Base-by-base conservation (phyloP, 2,113 vertebrate species). In the Caranx melampygus region DNA sequence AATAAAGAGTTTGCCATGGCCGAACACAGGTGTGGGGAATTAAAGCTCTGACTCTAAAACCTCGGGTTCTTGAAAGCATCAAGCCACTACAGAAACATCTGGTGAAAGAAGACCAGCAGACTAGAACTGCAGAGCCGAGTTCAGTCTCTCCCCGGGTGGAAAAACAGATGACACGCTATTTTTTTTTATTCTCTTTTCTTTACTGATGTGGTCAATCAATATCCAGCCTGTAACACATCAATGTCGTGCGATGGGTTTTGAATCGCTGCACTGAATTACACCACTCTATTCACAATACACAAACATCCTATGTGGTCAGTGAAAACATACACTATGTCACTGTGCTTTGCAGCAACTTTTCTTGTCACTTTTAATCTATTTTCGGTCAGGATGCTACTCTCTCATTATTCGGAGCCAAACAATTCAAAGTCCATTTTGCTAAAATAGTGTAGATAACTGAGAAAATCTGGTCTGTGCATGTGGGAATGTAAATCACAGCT, bases 21-120 rank as follows among this genome's bases (percentile, higher is more conserved):
- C 1, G 77, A 83, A 65, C 89, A 87, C 93, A 93, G 92, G 92
- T 94, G 90, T 85, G 85, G 82, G 59, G 88, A 91, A 92, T 92
- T 89, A 92, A 61, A 77, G 75, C 67, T 62, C 14, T 33, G 14
- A 18, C 71, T 87, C 75, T 71, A 49, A 82, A 91, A 78, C 42
- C 85, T 74, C 67, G 81, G 78, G 18, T 72, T 86, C 57, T 79
- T 59, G 75, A 69, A 85, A 82, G 81, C 86, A 84, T 88, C 64
- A 68, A 70, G 84, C 86, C 90, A 75, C 84, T 60, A 58, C 82
- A 92, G 83, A 84, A 87, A 88, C 85, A 91, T 90, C 81, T 87
- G 88, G 87, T 81, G 75, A 83, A 64, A 83, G 79, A 85, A 84
- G 87, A 79, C 73, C 71, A 63, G 71, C 75, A 66, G 80, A 70